A percentile compares a stretch with the other conserved stretches of the same genome.
Evolutionary conservation across 30 jellyfish, hydroid and myxozoan species (phyloP).

Genomic region (Aurelia aurita): DNA sequence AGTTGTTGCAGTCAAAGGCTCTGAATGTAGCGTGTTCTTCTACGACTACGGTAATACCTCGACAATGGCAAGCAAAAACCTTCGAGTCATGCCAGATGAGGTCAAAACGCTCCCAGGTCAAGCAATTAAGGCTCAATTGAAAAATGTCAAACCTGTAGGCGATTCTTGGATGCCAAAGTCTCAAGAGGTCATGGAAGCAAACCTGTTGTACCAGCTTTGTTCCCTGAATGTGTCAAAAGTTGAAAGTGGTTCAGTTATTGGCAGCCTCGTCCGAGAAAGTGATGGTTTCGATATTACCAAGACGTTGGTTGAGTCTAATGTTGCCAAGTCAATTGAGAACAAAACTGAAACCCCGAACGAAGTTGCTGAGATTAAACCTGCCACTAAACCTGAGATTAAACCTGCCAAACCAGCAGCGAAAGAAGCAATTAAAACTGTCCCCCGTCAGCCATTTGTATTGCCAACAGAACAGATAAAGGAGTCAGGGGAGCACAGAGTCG

Average conservation of each 20-base stretch:
- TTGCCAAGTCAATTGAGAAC: slow-evolving; percentile 7
- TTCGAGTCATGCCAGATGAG: slow-evolving; percentile 74
- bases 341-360: slow-evolving; percentile 14
- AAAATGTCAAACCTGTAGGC: slow-evolving; percentile 40
- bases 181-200: slow-evolving; percentile 25
- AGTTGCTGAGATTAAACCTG: neutral
- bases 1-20: slow-evolving; percentile 32
- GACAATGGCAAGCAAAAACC: slow-evolving; percentile 1
- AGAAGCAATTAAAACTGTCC: neutral
- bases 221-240: neutral
- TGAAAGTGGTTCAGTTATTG: slow-evolving; percentile 6
- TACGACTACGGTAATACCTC: slow-evolving; percentile 47
- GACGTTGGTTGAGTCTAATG: slow-evolving; percentile 17
- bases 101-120: slow-evolving; percentile 64
- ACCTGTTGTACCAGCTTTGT: slow-evolving; percentile 31
- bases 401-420: neutral
- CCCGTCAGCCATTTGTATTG: neutral
- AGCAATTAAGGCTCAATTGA: slow-evolving; percentile 59
- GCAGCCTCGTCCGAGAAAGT: neutral
- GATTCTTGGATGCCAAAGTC: slow-evolving; percentile 14
- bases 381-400: neutral
- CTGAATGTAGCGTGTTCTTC: slow-evolving; percentile 23
- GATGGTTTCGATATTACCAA: slow-evolving; percentile 9
- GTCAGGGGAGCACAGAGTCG: slow-evolving; percentile 12
- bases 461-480: neutral